Evolutionary conservation across 2,888 invertebrate species (phyloP), one percentile per base, ranked within the genome.

Genomic region (Trypoxylon attenuatum): DNA sequence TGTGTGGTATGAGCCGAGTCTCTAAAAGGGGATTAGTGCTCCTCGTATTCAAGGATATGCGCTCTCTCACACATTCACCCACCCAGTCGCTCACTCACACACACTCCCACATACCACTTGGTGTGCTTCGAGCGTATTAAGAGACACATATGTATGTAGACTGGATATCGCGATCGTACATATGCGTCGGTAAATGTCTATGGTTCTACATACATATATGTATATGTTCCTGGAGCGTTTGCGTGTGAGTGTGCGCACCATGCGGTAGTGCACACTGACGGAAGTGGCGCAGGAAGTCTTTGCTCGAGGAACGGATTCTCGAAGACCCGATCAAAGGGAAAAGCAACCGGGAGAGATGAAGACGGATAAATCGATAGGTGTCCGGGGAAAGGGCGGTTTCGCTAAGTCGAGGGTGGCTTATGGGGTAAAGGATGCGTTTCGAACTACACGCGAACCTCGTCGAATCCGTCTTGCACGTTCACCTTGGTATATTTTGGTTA

Each of bases 11-110:
- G 82, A 81, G 82, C 74, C 76, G 78, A 79, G 79, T 79, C 78
- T 84, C 84, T 83, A 83, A 84, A 85, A 85, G 84, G 82, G 84
- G 84, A 85, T 85, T 84, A 85, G 80, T 83, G 74, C 78, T 81
- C 79, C 78, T 81, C 80, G 82, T 81, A 80, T 79, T 82, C 79
- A 73, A 50, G 75, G 76, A 81, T 82, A 78, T 73, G 66, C 71
- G 69, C 67, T 42, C 50, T 29, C 56, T n/a, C n/a, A 52, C 57
- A 63, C 51, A 25, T 27, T 25, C 49, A 54, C 39, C 4, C n/a
- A 27, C n/a, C n/a, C n/a, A n/a, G n/a, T n/a, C n/a, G n/a, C n/a
- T n/a, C n/a, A n/a, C n/a, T n/a, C n/a, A n/a, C n/a, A n/a, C 10
- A 18, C 41, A 16, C 13, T 45, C 39, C 27, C 15, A 42, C 6